Evolutionary conservation across 2,888 invertebrate genomes (phyloP).

Genomic region (Perizoma affinitatum): DNA sequence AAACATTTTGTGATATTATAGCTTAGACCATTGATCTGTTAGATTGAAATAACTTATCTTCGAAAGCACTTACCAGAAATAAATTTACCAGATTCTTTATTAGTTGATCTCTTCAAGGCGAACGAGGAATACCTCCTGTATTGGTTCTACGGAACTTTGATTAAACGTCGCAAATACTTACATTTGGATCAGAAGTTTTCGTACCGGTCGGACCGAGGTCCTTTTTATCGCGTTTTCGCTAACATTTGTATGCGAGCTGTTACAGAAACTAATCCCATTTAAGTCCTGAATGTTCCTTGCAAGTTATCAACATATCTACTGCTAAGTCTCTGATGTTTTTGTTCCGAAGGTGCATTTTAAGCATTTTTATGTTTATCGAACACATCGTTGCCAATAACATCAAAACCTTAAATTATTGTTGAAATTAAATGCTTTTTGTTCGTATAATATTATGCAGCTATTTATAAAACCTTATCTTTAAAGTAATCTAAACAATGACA

Average conservation of each 20-base stretch:
- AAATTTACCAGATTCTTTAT: slow-evolving; percentile 17
- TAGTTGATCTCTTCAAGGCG: slow-evolving; percentile 13
- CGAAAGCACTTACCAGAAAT: slow-evolving; percentile 9
- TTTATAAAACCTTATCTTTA: slow-evolving; percentile 1
- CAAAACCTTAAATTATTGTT: too few species aligned
- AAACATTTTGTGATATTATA: too few species aligned
- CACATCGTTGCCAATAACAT: too few species aligned
- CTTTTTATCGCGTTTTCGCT: slow-evolving; percentile 36
- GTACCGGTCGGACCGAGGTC: slow-evolving; percentile 26
- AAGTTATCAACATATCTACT: slow-evolving; percentile 8
- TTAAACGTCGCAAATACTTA: slow-evolving; percentile 34
- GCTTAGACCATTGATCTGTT: background rate
- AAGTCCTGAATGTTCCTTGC: slow-evolving; percentile 22
- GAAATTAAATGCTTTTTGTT: too few species aligned
- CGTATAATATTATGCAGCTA: too few species aligned
- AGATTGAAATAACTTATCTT: slow-evolving; percentile 7
- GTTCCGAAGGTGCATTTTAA: too few species aligned
- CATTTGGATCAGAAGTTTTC: slow-evolving; percentile 36
- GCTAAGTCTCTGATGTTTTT: background rate
- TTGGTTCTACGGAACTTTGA: slow-evolving; percentile 34
- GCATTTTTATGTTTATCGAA: too few species aligned
- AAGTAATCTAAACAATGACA: slow-evolving; percentile 34
- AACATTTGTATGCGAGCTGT: slow-evolving; percentile 53
- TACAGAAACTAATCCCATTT: slow-evolving; percentile 59
- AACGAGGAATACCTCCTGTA: slow-evolving; percentile 14